Evolutionary conservation across 2,797 vertebrate genomes (phyloP), one percentile per base, ranked within the genome.

Genomic region (Microctenopoma stevenorrisi): DNA sequence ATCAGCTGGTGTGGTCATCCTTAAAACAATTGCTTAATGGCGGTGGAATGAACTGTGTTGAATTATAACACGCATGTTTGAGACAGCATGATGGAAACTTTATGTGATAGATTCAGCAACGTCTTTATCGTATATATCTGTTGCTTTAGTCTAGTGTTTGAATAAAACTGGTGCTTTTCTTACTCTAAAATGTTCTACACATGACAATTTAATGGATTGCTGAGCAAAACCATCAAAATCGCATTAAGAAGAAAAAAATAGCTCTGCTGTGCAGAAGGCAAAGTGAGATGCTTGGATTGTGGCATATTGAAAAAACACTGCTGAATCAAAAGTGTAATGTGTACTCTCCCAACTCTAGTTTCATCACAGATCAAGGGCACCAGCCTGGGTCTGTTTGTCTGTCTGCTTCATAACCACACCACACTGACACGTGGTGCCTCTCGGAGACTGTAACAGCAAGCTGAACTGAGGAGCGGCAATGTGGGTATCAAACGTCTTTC

Each of bases 301-400:
- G 57, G 49, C 50, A 10, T 62, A 59, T 50, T n/a, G 81, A 92
- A 78, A 83, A 83, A 82, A 71, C 56, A 67, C 82, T 71, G 68
- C 42, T 56, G 44, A 78, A 83, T 68, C 68, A 74, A 48, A 80
- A 40, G 38, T 63, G 66, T 81, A 85, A 85, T 80, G 79, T 76
- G 72, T 33, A 9, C 35, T 59, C 1, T 26, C 66, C 74, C 78
- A 69, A 64, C 78, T 81, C 81, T 26, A 16, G 74, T 84, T 86
- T 88, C 22, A 90, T 86, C 85, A 64, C 43, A 66, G 77, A 89
- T 89, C 83, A 79, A 78, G 72, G 81, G 52, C 80, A 79, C 25
- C 58, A 67, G 79, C 81, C 81, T 85, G 65, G 26, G 59, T 85
- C 59, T 82, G 68, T 79, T 73, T 72, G 68, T 79, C 74, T 76